Base-by-base conservation (phyloP, 2,888 invertebrate genomes). In the Mellilla xanthometata region DNA sequence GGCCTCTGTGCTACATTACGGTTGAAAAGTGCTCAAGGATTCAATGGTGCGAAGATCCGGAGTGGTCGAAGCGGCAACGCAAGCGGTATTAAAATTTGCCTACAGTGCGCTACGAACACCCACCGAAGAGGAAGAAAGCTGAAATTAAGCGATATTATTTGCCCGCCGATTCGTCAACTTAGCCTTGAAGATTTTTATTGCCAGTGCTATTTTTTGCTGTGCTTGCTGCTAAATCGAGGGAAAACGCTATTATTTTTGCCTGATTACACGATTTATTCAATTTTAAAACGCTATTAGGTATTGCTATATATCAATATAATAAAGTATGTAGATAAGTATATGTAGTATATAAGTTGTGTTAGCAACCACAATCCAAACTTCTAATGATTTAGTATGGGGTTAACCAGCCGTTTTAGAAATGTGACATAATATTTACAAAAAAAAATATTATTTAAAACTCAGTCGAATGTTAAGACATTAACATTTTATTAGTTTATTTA, bases 1-100 rank as follows among this genome's bases (percentile, higher is more conserved):
- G 62, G 60, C 60, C 55, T 56, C 49, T 52, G 61, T 62, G 60
- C 63, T 64, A 63, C 61, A 61, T 72, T 62, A 63, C 54, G 68
- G 66, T 68, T 68, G 71, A 74, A 77, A 76, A 75, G 69, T 74
- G 65, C 75, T 75, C 71, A 72, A 72, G 72, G 57, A 76, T 73
- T 76, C 78, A 79, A 78, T 79, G 79, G 77, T 60, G 76, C 73
- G 72, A 78, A 79, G 76, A 73, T 71, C 65, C 72, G 54, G 62
- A 60, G 65, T 67, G 65, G 65, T 65, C 67, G 71, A 59, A 62
- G 65, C 68, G 70, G 59, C 73, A 66, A 66, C 68, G 79, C 78
- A 76, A 79, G 80, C 81, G 70, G 80, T 81, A 81, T 81, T 81
- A 81, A 81, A 81, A 81, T 80, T 78, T 80, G 80, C 80, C 76